Percentiles rank a stretch among this genome's conserved stretches.
Conservation (phyloP, 2,113 vertebrate species). For the Astatoreochromis straeleni region DNA sequence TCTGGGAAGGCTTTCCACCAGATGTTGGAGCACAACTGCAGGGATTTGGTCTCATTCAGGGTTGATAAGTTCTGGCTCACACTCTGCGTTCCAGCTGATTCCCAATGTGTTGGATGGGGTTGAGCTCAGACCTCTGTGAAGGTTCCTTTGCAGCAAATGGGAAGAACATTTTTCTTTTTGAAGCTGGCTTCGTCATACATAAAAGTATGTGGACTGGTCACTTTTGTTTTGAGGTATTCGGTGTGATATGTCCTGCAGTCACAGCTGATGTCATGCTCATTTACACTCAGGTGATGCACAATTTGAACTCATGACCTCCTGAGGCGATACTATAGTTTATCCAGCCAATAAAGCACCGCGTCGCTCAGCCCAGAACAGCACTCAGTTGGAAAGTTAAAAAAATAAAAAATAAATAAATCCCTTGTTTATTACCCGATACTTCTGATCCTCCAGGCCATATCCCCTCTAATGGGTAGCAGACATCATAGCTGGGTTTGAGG, state of each 20-base stretch:
- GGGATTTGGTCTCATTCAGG: background rate
- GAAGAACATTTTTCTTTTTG: background rate
- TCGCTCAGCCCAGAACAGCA: background rate
- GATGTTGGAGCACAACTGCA: background rate
- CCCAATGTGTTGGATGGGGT: background rate
- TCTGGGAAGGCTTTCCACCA: background rate
- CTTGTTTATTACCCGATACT: constrained; percentile 2
- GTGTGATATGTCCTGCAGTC: background rate
- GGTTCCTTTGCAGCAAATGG: background rate
- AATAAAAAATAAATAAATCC: background rate
- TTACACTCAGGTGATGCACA: background rate
- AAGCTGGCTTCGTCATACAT: background rate
- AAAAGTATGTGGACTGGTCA: background rate
- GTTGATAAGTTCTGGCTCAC: background rate
- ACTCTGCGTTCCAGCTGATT: background rate
- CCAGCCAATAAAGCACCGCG: background rate
- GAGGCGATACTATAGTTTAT: background rate
- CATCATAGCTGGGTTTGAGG: background rate
- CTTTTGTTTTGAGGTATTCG: background rate
- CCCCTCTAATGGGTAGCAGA: background rate
- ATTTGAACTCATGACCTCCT: background rate
- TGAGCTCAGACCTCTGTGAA: background rate
- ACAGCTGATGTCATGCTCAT: background rate
- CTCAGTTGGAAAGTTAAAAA: background rate
- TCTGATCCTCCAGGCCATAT: background rate